A percentile compares a stretch with the other conserved stretches of the same genome.
phyloP scores from a whole-genome alignment of 1,140 invertebrate genomes.

The Homalodisca vitripennis region DNA sequence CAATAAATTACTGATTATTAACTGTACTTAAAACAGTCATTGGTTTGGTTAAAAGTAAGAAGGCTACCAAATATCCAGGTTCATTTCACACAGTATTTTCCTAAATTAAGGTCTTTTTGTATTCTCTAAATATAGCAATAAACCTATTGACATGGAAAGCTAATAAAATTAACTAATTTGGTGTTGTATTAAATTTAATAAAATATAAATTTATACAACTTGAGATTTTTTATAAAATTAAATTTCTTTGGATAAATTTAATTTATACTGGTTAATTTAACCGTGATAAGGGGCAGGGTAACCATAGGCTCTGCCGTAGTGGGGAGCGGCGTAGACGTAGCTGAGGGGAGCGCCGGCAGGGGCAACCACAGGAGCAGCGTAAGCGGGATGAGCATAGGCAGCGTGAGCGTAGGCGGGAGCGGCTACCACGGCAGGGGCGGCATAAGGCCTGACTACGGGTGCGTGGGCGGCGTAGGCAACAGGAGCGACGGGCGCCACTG shows the following conservation, averaged over 20 bases:
- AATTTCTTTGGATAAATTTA: neutral
- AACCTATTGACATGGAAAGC: neutral
- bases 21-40: too few relatives aligned
- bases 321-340: slow-evolving; percentile 4
- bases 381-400: slow-evolving; percentile 33
- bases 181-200: slow-evolving; percentile 11
- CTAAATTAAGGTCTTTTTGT: too few relatives aligned
- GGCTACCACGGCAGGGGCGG: slow-evolving; percentile 6
- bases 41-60: too few relatives aligned
- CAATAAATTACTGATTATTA: too few relatives aligned
- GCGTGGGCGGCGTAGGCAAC: neutral
- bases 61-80: too few relatives aligned
- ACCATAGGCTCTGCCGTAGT: too few relatives aligned
- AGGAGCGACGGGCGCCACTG: neutral
- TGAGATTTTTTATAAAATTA: slow-evolving; percentile 10
- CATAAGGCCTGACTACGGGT: neutral
- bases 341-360: slow-evolving; percentile 20
- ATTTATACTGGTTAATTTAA: too few relatives aligned
- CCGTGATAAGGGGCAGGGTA: too few relatives aligned
- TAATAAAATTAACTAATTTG: neutral
- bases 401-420: slow-evolving; percentile 6
- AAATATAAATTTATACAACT: slow-evolving; percentile 15
- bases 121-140: neutral
- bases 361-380: slow-evolving; percentile 26
- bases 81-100: too few relatives aligned